Base-by-base conservation (phyloP, 2,888 invertebrate genomes). In the Willowsia nigromaculata region DNA sequence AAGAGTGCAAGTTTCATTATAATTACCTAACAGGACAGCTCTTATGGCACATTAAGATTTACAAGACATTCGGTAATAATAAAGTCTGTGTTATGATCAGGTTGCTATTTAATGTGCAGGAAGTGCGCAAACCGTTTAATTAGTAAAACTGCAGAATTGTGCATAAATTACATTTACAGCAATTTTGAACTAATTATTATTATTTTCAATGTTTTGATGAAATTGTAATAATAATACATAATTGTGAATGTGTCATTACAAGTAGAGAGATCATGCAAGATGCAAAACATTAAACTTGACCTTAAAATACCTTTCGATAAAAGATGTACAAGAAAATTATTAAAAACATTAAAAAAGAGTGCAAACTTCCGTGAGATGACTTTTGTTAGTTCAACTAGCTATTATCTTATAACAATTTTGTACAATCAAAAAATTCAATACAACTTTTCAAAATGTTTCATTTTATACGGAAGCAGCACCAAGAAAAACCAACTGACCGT, bases 381-480 rank as follows among this genome's bases (percentile, higher is more conserved):
- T 4, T 59, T 59, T 59, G 59, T 59, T 59, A 59, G 27, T 59
- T 53, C 59, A 18, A 59, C 59, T 27, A 27, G 27, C 59, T 62
- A 33, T n/a, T 3, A 3, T 27, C 6, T 62, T 33, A 30, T 33
- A 30, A 15, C 27, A 59, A 9, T 13, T 59, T 59, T 59, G 62
- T 62, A 33, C 62, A 62, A 62, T 62, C 6, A 59, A 59, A 56
- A 56, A 18, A 27, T 7, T 15, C 13, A 62, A 13, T 33, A n/a
- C n/a, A 62, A 62, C 25, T 33, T 15, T 62, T 1, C 3, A 11
- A 7, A 30, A 62, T 15, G 1, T 27, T 27, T 59, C 4, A 27
- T 43, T 33, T 30, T 62, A 62, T 27, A 30, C 62, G 30, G 62
- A 62, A 62, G 62, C 30, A 62, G 62, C 62, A 62, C 62, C 62